phyloP scores from a whole-genome alignment of 2,797 vertebrate species.

The Benthosema pterotum region DNA sequence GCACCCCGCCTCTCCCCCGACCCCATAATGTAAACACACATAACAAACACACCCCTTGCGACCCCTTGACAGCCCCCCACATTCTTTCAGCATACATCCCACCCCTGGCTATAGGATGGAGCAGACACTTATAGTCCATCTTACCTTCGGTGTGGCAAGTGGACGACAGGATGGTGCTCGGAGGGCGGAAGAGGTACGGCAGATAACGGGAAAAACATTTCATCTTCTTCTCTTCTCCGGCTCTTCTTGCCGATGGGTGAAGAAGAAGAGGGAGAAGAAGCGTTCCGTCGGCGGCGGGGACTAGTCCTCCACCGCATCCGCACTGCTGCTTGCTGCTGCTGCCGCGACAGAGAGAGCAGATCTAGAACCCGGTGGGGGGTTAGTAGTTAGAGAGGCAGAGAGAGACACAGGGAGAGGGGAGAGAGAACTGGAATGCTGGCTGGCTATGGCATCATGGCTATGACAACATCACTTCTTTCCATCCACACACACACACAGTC shows the following conservation, averaged over 20 bases:
- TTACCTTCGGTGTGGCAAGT: constrained; percentile 97
- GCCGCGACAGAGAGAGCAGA: constrained; percentile 58
- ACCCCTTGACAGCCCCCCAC: constrained; percentile 29
- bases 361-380: constrained; percentile 34
- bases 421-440: constrained; percentile 29
- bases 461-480: constrained; percentile 73
- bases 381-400: no score
- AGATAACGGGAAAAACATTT: constrained; percentile 98
- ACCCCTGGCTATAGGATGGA: constrained; percentile 35
- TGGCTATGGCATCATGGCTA: constrained; percentile 48
- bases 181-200: constrained; percentile 94
- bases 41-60: constrained; percentile 43
- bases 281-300: constrained; percentile 70
- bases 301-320: constrained; percentile 76
- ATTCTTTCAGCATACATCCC: constrained; percentile 55
- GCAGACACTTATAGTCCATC: no score
- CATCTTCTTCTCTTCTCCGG: constrained; percentile 87
- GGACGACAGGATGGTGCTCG: constrained; percentile 92
- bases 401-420: neutral
- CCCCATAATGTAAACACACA: constrained; percentile 44
- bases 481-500: constrained; percentile 5
- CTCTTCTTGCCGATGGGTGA: constrained; percentile 67
- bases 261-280: no score
- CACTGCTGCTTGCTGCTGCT: constrained; percentile 56
- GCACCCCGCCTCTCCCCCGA: neutral